Evolutionary conservation across 1,140 invertebrate genomes (phyloP).

Genomic region (Penaeus vannamei): DNA sequence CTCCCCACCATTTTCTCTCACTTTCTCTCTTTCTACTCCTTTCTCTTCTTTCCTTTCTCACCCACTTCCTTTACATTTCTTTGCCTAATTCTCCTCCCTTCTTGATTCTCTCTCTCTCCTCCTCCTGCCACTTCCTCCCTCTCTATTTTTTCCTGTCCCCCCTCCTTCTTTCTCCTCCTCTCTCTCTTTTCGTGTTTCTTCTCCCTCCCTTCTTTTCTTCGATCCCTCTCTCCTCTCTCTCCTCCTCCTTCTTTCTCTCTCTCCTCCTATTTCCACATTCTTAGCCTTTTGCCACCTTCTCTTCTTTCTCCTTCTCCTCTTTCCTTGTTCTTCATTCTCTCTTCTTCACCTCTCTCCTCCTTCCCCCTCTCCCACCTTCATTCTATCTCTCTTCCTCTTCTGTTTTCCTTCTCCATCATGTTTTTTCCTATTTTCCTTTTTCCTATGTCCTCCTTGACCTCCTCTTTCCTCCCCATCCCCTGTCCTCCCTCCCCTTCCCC

Average conservation of each 20-base stretch:
- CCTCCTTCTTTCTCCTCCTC: background rate
- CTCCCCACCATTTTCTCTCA: too few species aligned
- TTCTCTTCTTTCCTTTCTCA: too few species aligned
- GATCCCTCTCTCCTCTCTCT: background rate
- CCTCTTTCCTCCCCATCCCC: background rate
- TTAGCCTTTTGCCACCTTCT: background rate
- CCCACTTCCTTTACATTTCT: too few species aligned
- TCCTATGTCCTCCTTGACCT: background rate
- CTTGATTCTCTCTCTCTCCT: too few species aligned
- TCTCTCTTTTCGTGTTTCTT: background rate
- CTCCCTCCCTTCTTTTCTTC: background rate
- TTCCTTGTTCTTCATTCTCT: background rate
- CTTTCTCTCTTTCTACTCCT: too few species aligned
- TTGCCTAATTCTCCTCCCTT: too few species aligned
- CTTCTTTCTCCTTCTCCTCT: background rate
- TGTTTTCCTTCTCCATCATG: background rate
- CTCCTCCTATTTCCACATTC: too few species aligned
- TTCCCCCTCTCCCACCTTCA: too few species aligned
- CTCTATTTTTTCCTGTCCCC: background rate
- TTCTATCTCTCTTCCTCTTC: background rate
- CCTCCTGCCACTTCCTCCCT: background rate
- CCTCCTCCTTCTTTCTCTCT: slow-evolving; percentile 1
- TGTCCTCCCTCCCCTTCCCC: background rate
- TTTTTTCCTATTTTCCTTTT: background rate
- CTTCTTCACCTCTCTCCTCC: background rate